Evolutionary conservation across 1,140 invertebrate genomes (phyloP).

Genomic region (Solenopsis fugax): DNA sequence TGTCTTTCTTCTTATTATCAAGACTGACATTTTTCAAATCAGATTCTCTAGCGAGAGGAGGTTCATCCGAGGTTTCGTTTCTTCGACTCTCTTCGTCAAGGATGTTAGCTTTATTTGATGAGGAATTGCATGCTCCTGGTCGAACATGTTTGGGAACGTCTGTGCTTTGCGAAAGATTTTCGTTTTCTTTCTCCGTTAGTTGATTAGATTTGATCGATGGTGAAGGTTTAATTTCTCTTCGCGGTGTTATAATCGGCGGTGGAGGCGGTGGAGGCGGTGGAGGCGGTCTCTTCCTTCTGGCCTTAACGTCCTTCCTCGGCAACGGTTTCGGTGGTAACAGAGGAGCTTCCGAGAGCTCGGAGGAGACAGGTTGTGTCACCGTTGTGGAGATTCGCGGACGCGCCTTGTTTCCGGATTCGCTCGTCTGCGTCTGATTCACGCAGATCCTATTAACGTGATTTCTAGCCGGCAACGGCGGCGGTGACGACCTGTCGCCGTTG

Average conservation of each 20-base stretch:
- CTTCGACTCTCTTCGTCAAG: neutral
- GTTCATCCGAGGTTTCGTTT: neutral
- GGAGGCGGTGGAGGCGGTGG: constrained; percentile 86
- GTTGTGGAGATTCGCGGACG: constrained; percentile 30
- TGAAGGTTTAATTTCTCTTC: constrained; percentile 54
- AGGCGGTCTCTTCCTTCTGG: constrained; percentile 84
- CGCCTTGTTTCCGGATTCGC: constrained; percentile 4
- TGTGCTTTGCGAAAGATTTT: neutral
- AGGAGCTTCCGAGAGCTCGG: constrained; percentile 62
- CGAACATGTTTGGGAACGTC: neutral
- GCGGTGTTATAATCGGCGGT: constrained; percentile 76
- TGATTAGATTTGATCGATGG: constrained; percentile 43
- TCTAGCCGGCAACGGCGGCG: constrained; percentile 78
- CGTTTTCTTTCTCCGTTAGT: constrained; percentile 20
- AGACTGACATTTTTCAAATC: neutral
- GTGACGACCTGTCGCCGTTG: constrained; percentile 32
- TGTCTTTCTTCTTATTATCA: constrained; percentile 24
- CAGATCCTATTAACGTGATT: constrained; percentile 81
- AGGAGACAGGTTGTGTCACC: neutral
- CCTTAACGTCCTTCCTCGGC: constrained; percentile 82
- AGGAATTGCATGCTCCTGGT: neutral
- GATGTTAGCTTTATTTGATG: neutral
- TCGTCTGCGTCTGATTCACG: constrained; percentile 73
- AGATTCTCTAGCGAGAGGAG: neutral
- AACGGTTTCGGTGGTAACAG: constrained; percentile 83